Evolutionary conservation across 92 coral and sea anemone species (phyloP).

Genomic region (Metridium senile): DNA sequence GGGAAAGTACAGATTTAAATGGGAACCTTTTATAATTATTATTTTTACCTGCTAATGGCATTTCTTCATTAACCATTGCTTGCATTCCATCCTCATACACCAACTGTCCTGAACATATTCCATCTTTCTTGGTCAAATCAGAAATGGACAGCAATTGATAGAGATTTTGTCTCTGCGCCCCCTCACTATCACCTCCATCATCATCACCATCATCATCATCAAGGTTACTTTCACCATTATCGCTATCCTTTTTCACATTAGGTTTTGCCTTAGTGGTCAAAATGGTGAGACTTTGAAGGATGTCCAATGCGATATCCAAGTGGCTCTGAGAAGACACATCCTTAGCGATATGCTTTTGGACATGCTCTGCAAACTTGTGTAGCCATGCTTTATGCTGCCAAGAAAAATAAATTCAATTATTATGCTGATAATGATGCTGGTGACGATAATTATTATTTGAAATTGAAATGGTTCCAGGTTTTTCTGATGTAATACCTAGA

Average conservation of each 20-base stretch:
- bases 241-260: too few species aligned
- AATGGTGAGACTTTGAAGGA: slow-evolving; percentile 12
- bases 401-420: background rate
- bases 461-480: too few species aligned
- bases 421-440: background rate
- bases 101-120: slow-evolving; percentile 31
- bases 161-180: background rate
- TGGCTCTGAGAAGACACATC: slow-evolving; percentile 6
- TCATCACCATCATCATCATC: too few species aligned
- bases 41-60: background rate
- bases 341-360: slow-evolving; percentile 40
- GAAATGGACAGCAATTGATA: slow-evolving; percentile 1
- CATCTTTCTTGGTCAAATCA: slow-evolving; percentile 3
- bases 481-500: too few species aligned
- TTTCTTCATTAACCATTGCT: background rate
- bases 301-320: background rate
- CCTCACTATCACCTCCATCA: slow-evolving; percentile 36
- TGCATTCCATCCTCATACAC: background rate
- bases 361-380: slow-evolving; percentile 30
- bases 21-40: background rate
- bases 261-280: background rate
- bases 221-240: too few species aligned
- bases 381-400: slow-evolving; percentile 63
- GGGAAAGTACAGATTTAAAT: too few species aligned
- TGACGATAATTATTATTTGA: too few species aligned